Evolutionary conservation across 2,113 vertebrate species (phyloP), one percentile per base, ranked within the genome.

Genomic region (Gnathonemus echidnorhynchus): DNA sequence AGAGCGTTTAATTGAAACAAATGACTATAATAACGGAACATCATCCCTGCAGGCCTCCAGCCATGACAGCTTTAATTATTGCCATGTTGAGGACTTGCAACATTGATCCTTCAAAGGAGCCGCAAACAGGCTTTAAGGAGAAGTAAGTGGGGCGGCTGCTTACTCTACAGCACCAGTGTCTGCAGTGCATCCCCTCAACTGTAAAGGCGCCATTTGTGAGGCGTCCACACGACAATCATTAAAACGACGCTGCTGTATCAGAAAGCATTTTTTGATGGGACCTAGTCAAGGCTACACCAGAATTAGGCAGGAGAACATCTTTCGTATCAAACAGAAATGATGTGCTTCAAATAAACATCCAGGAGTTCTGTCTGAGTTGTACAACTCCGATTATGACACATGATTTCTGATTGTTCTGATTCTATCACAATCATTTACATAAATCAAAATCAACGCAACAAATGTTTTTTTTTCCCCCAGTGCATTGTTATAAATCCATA

Each of bases 1-100:
- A 95, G 96, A 98, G 97, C 97, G 96, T 97, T 98, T 98, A 98
- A 98, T 98, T 98, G 97, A 98, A 98, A 98, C 98, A 98, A 98
- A 98, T 96, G 97, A 98, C 97, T 97, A 96, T 98, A 98, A 98
- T 98, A 98, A 98, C 98, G 95, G 97, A 96, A 97, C 97, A 98
- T 98, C 97, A 98, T 98, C 97, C 97, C 98, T 95, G 97, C 97
- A 97, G 97, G 97, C 97, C 96, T 93, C 94, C 96, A 96, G 95
- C 96, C 95, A 97, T 97, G 97, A 95, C 96, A 97, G 96, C 97
- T 97, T 97, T 98, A 98, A 98, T 98, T 98, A 98, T 97, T 97
- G 90, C 91, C 88, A 97, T 97, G 95, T 97, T 96, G 96, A 97
- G 96, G 95, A 97, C 96, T 97, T 97, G 96, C 96, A 95, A 96